Conservation (phyloP, 2,888 invertebrate genomes). For the Drosophila siamana region DNA sequence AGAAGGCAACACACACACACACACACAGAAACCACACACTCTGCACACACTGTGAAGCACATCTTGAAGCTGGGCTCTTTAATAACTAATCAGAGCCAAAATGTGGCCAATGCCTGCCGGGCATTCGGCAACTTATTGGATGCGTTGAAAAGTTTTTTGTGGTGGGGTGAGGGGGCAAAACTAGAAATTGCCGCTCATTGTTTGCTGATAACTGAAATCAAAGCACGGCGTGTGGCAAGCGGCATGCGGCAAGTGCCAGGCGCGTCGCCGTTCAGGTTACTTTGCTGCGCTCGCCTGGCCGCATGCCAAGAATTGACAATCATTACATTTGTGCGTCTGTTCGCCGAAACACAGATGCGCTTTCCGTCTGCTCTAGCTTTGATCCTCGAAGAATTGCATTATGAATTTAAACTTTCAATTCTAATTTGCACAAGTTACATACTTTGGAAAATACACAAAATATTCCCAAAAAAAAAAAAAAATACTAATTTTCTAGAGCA, state of each 20-base stretch:
- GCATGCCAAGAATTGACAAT: constrained; percentile 35
- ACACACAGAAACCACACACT: constrained; percentile 3
- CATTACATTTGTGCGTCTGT: constrained; percentile 1
- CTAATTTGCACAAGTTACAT: no score
- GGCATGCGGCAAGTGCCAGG: constrained; percentile 5
- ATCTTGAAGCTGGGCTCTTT: constrained; percentile 49
- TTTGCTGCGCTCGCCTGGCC: constrained; percentile 17
- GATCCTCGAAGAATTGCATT: no score
- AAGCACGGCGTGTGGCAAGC: constrained; percentile 24
- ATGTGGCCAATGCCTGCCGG: constrained; percentile 35
- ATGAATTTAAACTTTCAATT: no score
- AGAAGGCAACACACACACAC: neutral
- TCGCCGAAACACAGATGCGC: constrained; percentile 25
- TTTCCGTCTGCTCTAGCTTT: neutral
- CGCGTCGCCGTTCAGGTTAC: constrained; percentile 34
- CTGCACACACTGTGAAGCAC: neutral
- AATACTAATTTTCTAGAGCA: no score
- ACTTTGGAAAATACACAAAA: no score
- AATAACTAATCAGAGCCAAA: constrained; percentile 68
- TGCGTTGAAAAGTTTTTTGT: constrained; percentile 49
- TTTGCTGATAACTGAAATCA: constrained; percentile 68
- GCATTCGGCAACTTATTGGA: constrained; percentile 35
- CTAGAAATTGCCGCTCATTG: constrained; percentile 62
- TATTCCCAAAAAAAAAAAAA: no score
- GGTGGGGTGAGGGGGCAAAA: constrained; percentile 19